Evolutionary conservation across 2,888 invertebrate species (phyloP), one percentile per base, ranked within the genome.

Genomic region (Pristionchus mayeri): DNA sequence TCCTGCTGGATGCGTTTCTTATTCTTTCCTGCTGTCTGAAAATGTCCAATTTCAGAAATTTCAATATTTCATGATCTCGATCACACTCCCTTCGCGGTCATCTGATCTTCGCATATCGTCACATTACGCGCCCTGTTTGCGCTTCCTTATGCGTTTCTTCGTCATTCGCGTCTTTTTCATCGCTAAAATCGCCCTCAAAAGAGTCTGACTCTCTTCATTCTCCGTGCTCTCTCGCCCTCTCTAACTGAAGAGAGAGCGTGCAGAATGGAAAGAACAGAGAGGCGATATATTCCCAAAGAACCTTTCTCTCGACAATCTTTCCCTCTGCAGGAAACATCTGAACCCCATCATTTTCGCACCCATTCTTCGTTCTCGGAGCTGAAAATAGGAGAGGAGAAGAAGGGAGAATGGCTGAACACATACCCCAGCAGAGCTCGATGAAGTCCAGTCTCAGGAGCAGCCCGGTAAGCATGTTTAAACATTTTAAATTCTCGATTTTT

Each of bases 391-490:
- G 63, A 63, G 21, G 34, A 63, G 63, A 34, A 63, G 63, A 34
- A n/a, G 18, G 24, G 24, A 44, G 9, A 44, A 71, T 40, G 71
- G 18, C 40, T 9, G 71, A 71, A 40, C 40, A 71, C n/a, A 63
- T 63, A 2, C 63, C 30, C 34, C 37, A 71, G 13, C 71, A 71
- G n/a, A 71, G 71, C 40, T 71, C 71, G 0, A 71, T 71, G 71
- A 71, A 71, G 44, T 21, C 71, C n/a, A 71, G 24, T 71, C 71
- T 71, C 24, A 37, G 71, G 24, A 44, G 71, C 71, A 71, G 71
- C 40, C 71, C 71, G 71, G 71, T 71, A 44, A 2, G 37, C 3
- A 21, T 21, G 34, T 37, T 34, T 34, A 30, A 16, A 13, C 16
- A 54, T 54, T 54, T 21, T n/a, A 54, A 54, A n/a, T n/a, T n/a